Base-by-base conservation (phyloP, 2,113 vertebrate species). In the Colossoma macropomum region DNA sequence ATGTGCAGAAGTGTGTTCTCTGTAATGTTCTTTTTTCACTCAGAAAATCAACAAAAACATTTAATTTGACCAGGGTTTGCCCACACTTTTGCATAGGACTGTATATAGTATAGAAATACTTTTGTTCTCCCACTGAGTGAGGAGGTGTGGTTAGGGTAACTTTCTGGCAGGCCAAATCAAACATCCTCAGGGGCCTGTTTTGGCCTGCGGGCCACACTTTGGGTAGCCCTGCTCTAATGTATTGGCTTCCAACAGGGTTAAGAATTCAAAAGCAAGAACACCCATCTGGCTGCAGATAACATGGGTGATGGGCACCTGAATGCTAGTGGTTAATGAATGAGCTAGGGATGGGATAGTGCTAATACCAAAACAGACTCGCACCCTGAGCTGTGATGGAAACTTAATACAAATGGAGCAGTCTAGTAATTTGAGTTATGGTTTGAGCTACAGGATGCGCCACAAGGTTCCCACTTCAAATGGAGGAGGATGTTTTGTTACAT, bases 391-490 rank as follows among this genome's bases (percentile, higher is more conserved):
- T 41, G 6, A 69, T 38, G 68, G 34, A 25, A 45, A 13, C 34
- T 45, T 71, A n/a, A 71, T 45, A 25, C 38, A 73, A 50, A 80
- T 28, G 28, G 12, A 19, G 69, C 79, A 66, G 9, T 12, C 23
- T 27, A 60, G 65, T 70, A 60, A 83, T 16, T 25, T 71, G 28
- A 79, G 11, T 77, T 65, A 34, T 41, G 70, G 32, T 73, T 72
- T 28, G 25, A 81, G 56, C 63, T 73, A 73, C 27, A 81, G 70
- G 79, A 72, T 79, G 65, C 38, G 27, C 56, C 60, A 72, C n/a
- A 27, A 82, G 80, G 63, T 88, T 54, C 75, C 79, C 88, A 92
- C 88, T 88, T 93, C 90, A 93, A 90, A 91, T 88, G 63, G 0
- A 23, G 41, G n/a, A 34, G 25, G 80, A 84, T 73, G 82, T 76